Conservation (phyloP, 2,888 invertebrate genomes). For the Xylophagus ater region DNA sequence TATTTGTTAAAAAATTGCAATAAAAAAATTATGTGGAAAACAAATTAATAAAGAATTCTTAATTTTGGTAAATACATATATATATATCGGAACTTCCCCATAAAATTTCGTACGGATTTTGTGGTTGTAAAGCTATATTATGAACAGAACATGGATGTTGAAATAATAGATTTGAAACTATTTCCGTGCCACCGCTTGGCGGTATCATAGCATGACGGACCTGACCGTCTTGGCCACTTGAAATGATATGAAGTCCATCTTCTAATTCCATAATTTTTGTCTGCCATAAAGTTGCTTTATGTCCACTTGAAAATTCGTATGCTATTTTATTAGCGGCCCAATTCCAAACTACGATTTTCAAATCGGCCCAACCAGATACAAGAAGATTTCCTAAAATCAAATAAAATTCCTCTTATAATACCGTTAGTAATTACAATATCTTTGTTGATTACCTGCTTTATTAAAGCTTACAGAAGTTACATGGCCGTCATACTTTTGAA, state of each 20-base stretch:
- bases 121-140: constrained; percentile 66
- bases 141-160: constrained; percentile 70
- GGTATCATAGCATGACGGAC: constrained; percentile 52
- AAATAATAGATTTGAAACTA: constrained; percentile 43
- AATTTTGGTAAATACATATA: too few species aligned
- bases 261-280: constrained; percentile 75
- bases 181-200: constrained; percentile 40
- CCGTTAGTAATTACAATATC: background rate
- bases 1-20: too few species aligned
- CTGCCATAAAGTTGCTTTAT: constrained; percentile 81
- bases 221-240: constrained; percentile 83
- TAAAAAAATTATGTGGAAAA: too few species aligned
- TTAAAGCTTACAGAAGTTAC: constrained; percentile 90
- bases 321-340: constrained; percentile 64
- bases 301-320: constrained; percentile 65
- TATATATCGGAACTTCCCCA: too few species aligned
- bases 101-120: constrained; percentile 64
- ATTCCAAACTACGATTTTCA: constrained; percentile 78
- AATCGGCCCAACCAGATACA: constrained; percentile 87
- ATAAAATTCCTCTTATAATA: background rate
- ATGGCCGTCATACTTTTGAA: constrained; percentile 76
- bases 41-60: too few species aligned
- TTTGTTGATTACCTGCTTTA: constrained; percentile 45
- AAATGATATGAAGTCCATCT: constrained; percentile 63
- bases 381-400: constrained; percentile 49